Base-by-base conservation (phyloP, 2,797 vertebrate genomes). In the Cottoperca gobio region DNA sequence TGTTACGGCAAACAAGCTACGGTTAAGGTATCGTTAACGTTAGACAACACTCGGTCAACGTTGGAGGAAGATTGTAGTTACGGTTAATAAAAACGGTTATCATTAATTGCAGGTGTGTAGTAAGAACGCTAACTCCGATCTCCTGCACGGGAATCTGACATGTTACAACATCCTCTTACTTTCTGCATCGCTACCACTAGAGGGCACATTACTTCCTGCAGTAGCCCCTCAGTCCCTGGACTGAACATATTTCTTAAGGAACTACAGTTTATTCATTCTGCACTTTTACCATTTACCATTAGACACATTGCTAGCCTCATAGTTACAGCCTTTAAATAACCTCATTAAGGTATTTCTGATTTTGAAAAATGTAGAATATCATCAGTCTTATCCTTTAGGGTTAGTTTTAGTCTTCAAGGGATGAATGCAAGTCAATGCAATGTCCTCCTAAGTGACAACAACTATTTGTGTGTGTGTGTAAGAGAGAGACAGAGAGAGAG, bases 391-490 rank as follows among this genome's bases (percentile, higher is more conserved):
- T 66, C 39, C 26, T 71, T 52, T 40, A 62, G 37, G 60, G 9
- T 57, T 64, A 54, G 4, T 53, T 53, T 24, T 53, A 70, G 53
- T 17, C 37, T 24, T 33, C 10, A 33, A 31, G 48, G 2, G 53
- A 60, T 63, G 0, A 70, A 49, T 39, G 28, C 26, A 65, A 55
- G 45, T 53, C 63, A 62, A 68, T 79, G 48, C n/a, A 66, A 19
- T 54, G 64, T 75, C 76, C 82, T 71, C 78, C 35, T 14, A 58
- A 66, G 65, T 73, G 65, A 69, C 39, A 70, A 70, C 83, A 83
- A 79, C 53, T 33, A 8, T 28, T 28, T 28, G 31, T 33, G 31
- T 33, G 31, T 33, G 31, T 1, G 31, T 33, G 31, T 33, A n/a
- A n/a, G n/a, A n/a, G n/a, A n/a, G n/a, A n/a, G n/a, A n/a, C n/a